Evolutionary conservation across 2,888 invertebrate species (phyloP).

Genomic region (Melanotus villosus): DNA sequence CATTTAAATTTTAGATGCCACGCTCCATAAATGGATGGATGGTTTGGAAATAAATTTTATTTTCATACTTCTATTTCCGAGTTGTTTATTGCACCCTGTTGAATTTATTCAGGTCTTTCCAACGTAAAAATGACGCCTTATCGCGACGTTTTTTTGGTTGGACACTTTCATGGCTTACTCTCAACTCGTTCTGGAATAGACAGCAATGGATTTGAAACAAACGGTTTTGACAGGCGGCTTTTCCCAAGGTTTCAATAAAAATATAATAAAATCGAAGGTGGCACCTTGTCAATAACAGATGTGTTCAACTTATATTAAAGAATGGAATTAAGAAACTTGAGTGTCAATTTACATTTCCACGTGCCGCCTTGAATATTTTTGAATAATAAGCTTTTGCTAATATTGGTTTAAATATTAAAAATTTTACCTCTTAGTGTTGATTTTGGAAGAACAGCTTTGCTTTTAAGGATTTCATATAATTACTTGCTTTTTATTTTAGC

Average conservation of each 20-base stretch:
- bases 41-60: constrained; percentile 18
- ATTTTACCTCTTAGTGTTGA: no score
- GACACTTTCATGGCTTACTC: background rate
- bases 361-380: no score
- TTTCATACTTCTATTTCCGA: constrained; percentile 16
- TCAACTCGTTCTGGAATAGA: background rate
- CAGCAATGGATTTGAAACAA: constrained; percentile 10
- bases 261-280: background rate
- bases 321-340: background rate
- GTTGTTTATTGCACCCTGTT: constrained; percentile 19
- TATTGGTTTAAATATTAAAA: no score
- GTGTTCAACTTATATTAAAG: background rate
- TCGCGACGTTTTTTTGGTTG: constrained; percentile 6
- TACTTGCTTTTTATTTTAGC: no score
- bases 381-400: no score
- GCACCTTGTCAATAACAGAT: constrained; percentile 10
- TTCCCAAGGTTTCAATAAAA: background rate
- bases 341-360: no score
- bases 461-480: no score
- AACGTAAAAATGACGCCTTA: constrained; percentile 7
- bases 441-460: no score
- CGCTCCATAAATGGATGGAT: constrained; percentile 17
- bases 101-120: constrained; percentile 13
- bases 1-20: constrained; percentile 23
- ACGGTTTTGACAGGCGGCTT: constrained; percentile 4